Evolutionary conservation across 2,113 vertebrate species (phyloP).

Genomic region (Thermophis baileyi): DNA sequence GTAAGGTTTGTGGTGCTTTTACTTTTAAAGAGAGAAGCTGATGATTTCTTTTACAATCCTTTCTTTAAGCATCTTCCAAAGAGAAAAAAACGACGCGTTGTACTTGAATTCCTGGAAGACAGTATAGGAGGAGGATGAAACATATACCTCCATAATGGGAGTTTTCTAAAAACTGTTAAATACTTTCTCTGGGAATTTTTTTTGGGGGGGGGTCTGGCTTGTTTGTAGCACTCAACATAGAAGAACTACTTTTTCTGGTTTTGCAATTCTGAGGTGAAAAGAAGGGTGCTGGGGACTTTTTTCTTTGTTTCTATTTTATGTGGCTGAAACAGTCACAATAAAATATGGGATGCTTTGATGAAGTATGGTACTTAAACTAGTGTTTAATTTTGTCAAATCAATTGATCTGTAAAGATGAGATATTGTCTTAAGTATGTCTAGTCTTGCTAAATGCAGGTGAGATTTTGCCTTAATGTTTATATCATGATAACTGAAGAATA

Average conservation of each 20-base stretch:
- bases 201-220: background rate
- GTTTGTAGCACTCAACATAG: background rate
- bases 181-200: background rate
- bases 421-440: background rate
- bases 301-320: background rate
- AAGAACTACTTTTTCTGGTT: background rate
- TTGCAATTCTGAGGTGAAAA: background rate
- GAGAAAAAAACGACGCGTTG: background rate
- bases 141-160: background rate
- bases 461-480: background rate
- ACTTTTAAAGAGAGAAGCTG: background rate
- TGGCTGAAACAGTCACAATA: background rate
- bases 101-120: background rate
- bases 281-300: background rate
- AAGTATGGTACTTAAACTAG: background rate
- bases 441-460: background rate
- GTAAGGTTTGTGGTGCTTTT: background rate
- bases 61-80: background rate
- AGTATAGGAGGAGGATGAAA: background rate
- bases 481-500: background rate
- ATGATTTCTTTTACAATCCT: background rate
- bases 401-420: background rate
- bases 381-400: background rate
- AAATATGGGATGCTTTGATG: background rate
- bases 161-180: background rate